Conservation (phyloP, 2,797 vertebrate genomes). For the Darevskia nairensis region DNA sequence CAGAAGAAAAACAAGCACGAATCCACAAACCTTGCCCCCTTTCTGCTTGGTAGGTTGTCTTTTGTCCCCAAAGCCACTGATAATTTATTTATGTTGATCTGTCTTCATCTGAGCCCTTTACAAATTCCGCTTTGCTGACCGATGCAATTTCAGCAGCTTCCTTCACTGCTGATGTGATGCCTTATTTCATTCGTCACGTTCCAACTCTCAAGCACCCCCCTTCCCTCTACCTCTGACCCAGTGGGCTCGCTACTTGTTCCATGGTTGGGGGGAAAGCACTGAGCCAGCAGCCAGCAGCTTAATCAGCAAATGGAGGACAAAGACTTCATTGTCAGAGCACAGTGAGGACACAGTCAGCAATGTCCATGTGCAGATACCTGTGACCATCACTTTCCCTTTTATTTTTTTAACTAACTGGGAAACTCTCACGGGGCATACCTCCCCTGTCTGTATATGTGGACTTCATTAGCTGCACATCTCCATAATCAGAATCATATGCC, state of each 20-base stretch:
- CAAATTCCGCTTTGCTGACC: not conserved
- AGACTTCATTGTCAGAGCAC: constrained; percentile 33
- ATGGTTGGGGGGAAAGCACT: not conserved
- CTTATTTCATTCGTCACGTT: not conserved
- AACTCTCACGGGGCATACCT: not conserved
- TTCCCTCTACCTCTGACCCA: not conserved
- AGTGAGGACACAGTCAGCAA: constrained; percentile 12
- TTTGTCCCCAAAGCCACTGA: not conserved
- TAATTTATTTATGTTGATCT: not conserved
- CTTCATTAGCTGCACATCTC: not conserved
- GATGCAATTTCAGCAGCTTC: constrained; percentile 3
- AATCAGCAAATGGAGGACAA: constrained; percentile 32
- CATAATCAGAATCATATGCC: not conserved
- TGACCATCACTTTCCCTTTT: not conserved
- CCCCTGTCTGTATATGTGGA: no score
- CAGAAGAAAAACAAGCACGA: constrained; percentile 1
- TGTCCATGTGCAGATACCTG: not conserved
- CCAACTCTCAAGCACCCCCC: not conserved
- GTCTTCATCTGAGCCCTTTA: not conserved
- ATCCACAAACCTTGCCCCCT: constrained; percentile 30
- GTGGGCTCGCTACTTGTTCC: constrained; percentile 16
- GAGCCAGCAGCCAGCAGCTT: constrained; percentile 36
- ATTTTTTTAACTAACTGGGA: not conserved
- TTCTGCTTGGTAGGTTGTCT: not conserved
- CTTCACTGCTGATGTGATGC: not conserved